Evolutionary conservation across 2,113 vertebrate species (phyloP), one percentile per base, ranked within the genome.

Genomic region (Pardalotus punctatus): DNA sequence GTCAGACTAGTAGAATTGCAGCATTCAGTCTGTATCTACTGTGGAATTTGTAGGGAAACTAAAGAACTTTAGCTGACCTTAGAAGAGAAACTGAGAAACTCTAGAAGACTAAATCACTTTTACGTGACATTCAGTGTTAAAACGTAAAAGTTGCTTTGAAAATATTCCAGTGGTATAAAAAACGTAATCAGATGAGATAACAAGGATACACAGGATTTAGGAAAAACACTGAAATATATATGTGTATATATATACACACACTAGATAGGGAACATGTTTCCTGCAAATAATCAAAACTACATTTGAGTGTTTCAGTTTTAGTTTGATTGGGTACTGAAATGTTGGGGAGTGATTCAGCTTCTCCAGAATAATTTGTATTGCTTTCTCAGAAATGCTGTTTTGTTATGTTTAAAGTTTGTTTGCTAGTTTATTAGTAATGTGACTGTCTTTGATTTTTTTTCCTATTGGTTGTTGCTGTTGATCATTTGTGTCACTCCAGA

Each of bases 1-100:
- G 1, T 77, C 43, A 78, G 36, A 15, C 15, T 28, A 60, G 60
- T 74, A 35, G 48, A 73, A 66, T 22, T 69, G 23, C 40, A 40
- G 47, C 2, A 3, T 51, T 9, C 0, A 0, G 7, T 58, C 76
- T 54, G 3, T 64, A n/a, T 70, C 56, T 42, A 1, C 25, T 31
- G 27, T 51, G 45, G 50, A 54, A 51, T 81, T 64, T 40, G 16
- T 29, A 16, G 42, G 19, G 18, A 82, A 74, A 54, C n/a, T n/a
- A n/a, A n/a, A n/a, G n/a, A n/a, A n/a, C n/a, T n/a, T n/a, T n/a
- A n/a, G n/a, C n/a, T n/a, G n/a, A n/a, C n/a, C n/a, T n/a, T n/a
- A n/a, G n/a, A n/a, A n/a, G n/a, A n/a, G n/a, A n/a, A n/a, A n/a
- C n/a, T n/a, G n/a, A n/a, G n/a, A n/a, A n/a, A n/a, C n/a, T n/a